These are phyloP conservation scores for Netelia virgata DNA, from an alignment of 2,888 invertebrate genomes.

Conservation along the genomic window DNA sequence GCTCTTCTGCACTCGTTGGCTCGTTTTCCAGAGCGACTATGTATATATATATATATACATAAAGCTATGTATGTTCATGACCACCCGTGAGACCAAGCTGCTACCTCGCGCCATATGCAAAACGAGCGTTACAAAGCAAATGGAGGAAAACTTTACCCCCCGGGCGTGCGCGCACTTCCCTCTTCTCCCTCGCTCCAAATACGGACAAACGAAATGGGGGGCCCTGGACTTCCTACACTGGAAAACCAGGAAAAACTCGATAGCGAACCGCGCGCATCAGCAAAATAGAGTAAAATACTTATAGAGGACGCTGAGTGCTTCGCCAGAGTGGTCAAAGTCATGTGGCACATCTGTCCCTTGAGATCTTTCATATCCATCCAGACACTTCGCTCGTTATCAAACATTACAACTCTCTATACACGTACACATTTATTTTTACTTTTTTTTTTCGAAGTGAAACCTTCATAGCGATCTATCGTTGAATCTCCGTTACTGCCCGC, in stretches of 20 bases:
- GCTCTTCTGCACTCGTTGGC: constrained; percentile 24
- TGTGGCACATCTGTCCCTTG: not conserved
- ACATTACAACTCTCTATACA: too few species aligned
- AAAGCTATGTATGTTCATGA: constrained; percentile 30
- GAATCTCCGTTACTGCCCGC: too few species aligned
- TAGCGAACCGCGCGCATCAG: constrained; percentile 7
- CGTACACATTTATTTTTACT: too few species aligned
- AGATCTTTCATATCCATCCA: not conserved
- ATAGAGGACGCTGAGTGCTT: too few species aligned
- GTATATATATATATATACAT: constrained; percentile 9
- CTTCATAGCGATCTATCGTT: too few species aligned
- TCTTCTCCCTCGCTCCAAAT: constrained; percentile 33
- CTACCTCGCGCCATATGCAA: constrained; percentile 66
- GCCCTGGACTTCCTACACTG: constrained; percentile 37
- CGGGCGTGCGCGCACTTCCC: constrained; percentile 12
- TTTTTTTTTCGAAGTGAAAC: too few species aligned
- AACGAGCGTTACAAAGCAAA: constrained; percentile 62
- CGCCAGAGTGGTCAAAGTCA: not conserved
- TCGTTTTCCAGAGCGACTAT: constrained; percentile 38
- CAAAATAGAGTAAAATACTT: constrained; percentile 12
- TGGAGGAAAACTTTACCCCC: constrained; percentile 35
- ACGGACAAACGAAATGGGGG: constrained; percentile 15
- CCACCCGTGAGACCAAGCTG: constrained; percentile 53
- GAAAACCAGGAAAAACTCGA: constrained; percentile 14
- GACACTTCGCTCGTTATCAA: too few species aligned